Percentiles rank a stretch among this genome's conserved stretches.
Evolutionary conservation across 2,888 invertebrate species (phyloP).

Genomic region (Metacarcinus magister): DNA sequence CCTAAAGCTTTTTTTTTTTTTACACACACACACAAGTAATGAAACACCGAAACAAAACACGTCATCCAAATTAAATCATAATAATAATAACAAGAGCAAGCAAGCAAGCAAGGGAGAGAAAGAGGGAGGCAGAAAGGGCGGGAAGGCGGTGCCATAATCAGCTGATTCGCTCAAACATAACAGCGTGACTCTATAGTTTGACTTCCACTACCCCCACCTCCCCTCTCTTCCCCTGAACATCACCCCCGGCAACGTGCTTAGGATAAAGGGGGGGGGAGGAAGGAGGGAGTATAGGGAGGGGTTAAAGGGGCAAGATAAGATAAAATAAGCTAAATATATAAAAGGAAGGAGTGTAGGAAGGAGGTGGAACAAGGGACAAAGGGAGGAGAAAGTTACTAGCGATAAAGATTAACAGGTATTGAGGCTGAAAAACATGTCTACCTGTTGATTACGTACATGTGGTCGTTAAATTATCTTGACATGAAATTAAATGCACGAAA

Average conservation of each 20-base stretch:
- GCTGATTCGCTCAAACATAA: neutral
- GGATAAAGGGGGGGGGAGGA: neutral
- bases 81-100: neutral
- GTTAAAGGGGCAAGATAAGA: neutral
- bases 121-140: too few species aligned
- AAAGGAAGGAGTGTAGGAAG: neutral
- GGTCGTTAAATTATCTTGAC: neutral
- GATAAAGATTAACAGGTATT: neutral
- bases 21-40: neutral
- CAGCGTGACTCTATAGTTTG: too few species aligned
- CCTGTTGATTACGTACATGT: neutral
- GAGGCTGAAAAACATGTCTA: neutral
- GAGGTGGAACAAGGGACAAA: neutral
- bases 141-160: neutral
- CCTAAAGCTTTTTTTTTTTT: neutral
- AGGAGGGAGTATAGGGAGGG: neutral
- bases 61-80: constrained; percentile 6
- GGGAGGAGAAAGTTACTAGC: neutral
- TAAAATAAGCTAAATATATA: neutral
- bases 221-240: neutral
- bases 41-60: constrained; percentile 26
- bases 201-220: neutral
- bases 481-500: neutral
- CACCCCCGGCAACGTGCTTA: neutral
- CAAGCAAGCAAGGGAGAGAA: too few species aligned